These are phyloP conservation scores for Drosophila paulistorum DNA, from an alignment of 1,140 invertebrate genomes.

Conservation along the genomic window DNA sequence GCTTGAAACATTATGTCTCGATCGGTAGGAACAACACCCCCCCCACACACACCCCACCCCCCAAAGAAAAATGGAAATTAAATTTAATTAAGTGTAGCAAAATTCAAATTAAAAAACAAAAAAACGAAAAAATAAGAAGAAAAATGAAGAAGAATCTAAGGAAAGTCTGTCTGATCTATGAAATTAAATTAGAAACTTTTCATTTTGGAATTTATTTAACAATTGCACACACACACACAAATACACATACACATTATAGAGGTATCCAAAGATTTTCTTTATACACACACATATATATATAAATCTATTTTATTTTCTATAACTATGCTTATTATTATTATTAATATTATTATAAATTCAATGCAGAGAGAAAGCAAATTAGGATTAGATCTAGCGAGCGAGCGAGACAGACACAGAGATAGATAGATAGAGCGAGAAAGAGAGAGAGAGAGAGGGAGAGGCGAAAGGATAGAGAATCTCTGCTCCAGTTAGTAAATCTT, in stretches of 20 bases:
- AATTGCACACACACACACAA: slow-evolving; percentile 2
- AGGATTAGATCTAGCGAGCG: background rate
- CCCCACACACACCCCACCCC: background rate
- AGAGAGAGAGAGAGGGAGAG: too few relatives aligned
- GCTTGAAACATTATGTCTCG: background rate
- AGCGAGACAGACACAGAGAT: background rate
- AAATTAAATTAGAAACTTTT: background rate
- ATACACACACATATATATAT: slow-evolving; percentile 3
- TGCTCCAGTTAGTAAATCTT: slow-evolving; percentile 3
- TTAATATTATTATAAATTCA: background rate
- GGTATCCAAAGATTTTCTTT: slow-evolving; percentile 9
- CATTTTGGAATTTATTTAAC: slow-evolving; percentile 5
- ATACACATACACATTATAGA: background rate
- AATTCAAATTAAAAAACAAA: background rate
- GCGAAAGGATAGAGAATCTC: background rate
- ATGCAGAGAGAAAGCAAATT: too few relatives aligned
- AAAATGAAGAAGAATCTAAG: background rate
- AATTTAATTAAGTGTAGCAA: slow-evolving; percentile 3
- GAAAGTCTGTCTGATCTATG: background rate
- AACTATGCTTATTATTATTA: slow-evolving; percentile 1
- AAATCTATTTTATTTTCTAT: background rate
- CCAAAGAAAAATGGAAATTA: background rate
- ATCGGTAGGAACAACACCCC: background rate
- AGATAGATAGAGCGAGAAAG: background rate
- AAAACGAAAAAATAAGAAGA: background rate